Conservation (phyloP, 2,888 invertebrate genomes). For the Parelbella ahira region DNA sequence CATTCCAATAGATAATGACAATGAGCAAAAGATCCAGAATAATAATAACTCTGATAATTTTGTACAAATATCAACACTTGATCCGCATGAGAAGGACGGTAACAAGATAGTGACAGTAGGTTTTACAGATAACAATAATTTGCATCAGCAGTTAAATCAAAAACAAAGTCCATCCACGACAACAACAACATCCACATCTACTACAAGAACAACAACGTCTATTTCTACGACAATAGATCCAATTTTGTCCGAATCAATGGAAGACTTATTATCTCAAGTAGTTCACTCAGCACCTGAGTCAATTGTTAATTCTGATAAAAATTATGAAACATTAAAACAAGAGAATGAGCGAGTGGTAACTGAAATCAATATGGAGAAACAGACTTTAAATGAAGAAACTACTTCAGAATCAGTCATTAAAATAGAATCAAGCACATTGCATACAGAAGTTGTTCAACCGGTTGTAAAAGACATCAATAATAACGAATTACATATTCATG, state of each 20-base stretch:
- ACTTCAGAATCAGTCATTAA: background rate
- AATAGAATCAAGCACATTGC: slow-evolving; percentile 5
- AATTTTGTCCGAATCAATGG: slow-evolving; percentile 69
- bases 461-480: no score
- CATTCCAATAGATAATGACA: slow-evolving; percentile 48
- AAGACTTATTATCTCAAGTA: slow-evolving; percentile 72
- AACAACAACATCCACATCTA: slow-evolving; percentile 29
- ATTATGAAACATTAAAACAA: slow-evolving; percentile 32
- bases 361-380: slow-evolving; percentile 4
- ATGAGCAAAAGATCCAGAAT: slow-evolving; percentile 33
- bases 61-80: slow-evolving; percentile 63
- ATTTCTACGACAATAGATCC: slow-evolving; percentile 56
- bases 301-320: slow-evolving; percentile 31
- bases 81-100: slow-evolving; percentile 46
- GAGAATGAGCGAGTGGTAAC: background rate
- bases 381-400: background rate
- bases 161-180: slow-evolving; percentile 1
- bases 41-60: slow-evolving; percentile 46
- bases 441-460: no score
- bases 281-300: slow-evolving; percentile 54
- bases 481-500: no score
- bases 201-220: slow-evolving; percentile 28
- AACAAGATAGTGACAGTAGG: slow-evolving; percentile 28
- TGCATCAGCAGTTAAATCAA: slow-evolving; percentile 28
- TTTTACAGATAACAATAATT: no score